Evolutionary conservation across 2,888 invertebrate genomes (phyloP).

Genomic region (Entomobrya proxima): DNA sequence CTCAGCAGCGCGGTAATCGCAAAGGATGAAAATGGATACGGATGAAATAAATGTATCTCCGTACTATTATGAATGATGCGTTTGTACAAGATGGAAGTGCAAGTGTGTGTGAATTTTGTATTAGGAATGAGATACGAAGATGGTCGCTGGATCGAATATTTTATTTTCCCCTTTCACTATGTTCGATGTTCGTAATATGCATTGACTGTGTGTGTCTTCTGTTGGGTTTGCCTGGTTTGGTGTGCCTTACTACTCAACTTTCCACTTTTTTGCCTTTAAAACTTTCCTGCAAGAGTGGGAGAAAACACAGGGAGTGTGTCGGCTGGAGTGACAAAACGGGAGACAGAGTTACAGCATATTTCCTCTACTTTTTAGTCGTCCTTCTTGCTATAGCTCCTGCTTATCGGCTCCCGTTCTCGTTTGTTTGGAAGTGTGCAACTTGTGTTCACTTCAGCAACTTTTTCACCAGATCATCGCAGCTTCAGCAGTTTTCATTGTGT

Average conservation of each 20-base stretch:
- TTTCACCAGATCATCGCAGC: slow-evolving; percentile 31
- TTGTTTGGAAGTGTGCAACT: background rate
- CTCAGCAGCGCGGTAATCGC: background rate
- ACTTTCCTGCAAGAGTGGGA: background rate
- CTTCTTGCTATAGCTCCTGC: background rate
- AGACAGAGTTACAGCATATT: background rate
- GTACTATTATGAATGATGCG: background rate
- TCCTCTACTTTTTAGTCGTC: background rate
- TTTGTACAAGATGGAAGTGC: background rate
- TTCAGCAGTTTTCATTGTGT: slow-evolving; percentile 38
- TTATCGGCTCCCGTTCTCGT: background rate
- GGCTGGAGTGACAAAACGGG: slow-evolving; percentile 11
- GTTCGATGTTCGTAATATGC: background rate
- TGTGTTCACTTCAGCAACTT: slow-evolving; percentile 21
- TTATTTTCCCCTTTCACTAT: background rate
- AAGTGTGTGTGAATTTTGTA: background rate
- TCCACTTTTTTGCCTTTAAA: background rate
- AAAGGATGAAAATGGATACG: background rate
- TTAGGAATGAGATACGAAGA: background rate
- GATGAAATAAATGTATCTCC: background rate
- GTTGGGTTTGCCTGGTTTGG: background rate
- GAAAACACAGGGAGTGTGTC: background rate
- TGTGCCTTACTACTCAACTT: too few species aligned
- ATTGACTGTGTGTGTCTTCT: background rate
- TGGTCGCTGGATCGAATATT: slow-evolving; percentile 31